Conservation (phyloP, 2,113 vertebrate species). For the Labrus mixtus region DNA sequence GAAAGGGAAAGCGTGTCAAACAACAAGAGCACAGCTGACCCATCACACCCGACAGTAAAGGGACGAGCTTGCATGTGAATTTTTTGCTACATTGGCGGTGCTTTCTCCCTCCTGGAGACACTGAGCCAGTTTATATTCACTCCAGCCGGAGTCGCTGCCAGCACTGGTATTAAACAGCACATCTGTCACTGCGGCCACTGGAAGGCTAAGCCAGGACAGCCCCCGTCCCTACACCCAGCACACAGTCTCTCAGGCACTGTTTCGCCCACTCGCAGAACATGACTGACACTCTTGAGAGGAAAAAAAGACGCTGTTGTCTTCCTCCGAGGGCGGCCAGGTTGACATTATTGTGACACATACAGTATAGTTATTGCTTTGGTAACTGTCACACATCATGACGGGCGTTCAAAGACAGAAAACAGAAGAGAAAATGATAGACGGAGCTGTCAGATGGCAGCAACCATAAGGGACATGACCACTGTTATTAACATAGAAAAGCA, state of each 20-base stretch:
- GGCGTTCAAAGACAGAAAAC: slow-evolving; percentile 56
- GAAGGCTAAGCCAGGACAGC: slow-evolving; percentile 50
- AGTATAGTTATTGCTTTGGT: slow-evolving; percentile 37
- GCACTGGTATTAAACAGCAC: slow-evolving; percentile 72
- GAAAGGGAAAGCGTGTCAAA: slow-evolving; percentile 10
- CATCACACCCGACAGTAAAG: slow-evolving; percentile 33
- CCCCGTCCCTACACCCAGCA: slow-evolving; percentile 24
- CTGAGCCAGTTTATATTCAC: slow-evolving; percentile 60
- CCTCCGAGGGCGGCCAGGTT: slow-evolving; percentile 27
- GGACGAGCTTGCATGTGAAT: slow-evolving; percentile 36
- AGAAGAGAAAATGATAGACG: slow-evolving; percentile 41
- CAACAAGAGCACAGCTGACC: slow-evolving; percentile 36
- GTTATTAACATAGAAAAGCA: slow-evolving; percentile 51
- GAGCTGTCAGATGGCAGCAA: slow-evolving; percentile 48
- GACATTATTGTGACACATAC: slow-evolving; percentile 62
- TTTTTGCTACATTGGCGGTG: slow-evolving; percentile 38
- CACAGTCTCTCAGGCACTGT: slow-evolving; percentile 19
- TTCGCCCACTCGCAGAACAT: slow-evolving; percentile 55
- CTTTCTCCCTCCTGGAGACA: slow-evolving; percentile 48
- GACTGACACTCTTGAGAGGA: slow-evolving; percentile 37
- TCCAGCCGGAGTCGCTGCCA: slow-evolving; percentile 59
- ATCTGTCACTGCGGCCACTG: slow-evolving; percentile 71
- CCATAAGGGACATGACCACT: slow-evolving; percentile 28
- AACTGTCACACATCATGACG: slow-evolving; percentile 45
- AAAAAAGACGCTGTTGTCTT: slow-evolving; percentile 38